phyloP scores from a whole-genome alignment of 2,888 invertebrate species.

The Scotopteryx bipunctaria region DNA sequence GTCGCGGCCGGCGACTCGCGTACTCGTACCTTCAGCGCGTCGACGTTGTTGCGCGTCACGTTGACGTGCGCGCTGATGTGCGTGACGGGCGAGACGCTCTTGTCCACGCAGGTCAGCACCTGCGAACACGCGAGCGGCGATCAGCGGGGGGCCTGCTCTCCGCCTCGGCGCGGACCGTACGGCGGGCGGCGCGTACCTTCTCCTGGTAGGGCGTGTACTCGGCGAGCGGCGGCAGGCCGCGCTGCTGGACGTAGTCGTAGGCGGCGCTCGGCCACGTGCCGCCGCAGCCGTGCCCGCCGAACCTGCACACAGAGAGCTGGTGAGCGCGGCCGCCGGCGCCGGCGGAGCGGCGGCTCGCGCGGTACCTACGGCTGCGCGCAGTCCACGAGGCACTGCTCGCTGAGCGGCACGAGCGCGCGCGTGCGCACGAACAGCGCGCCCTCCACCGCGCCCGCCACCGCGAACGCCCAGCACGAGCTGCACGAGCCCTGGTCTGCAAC shows the following conservation, averaged over 20 bases:
- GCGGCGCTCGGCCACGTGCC: slow-evolving; percentile 69
- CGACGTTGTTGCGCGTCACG: slow-evolving; percentile 60
- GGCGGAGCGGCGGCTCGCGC: neutral
- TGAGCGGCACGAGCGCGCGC: slow-evolving; percentile 61
- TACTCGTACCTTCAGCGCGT: slow-evolving; percentile 67
- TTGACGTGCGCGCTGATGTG: slow-evolving; percentile 66
- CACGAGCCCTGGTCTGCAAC: slow-evolving; percentile 62
- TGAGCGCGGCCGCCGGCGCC: neutral
- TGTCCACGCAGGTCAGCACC: slow-evolving; percentile 54
- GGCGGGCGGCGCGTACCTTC: neutral
- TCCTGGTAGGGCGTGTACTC: slow-evolving; percentile 59
- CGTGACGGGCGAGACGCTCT: slow-evolving; percentile 55
- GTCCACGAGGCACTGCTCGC: slow-evolving; percentile 70
- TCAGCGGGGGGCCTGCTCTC: neutral
- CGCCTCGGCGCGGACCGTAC: neutral
- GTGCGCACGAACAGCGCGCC: slow-evolving; percentile 67
- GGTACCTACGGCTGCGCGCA: slow-evolving; percentile 58
- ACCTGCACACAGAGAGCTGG: slow-evolving; percentile 41
- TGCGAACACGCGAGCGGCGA: slow-evolving; percentile 26
- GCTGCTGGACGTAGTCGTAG: slow-evolving; percentile 60
- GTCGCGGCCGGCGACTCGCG: neutral
- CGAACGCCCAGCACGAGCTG: slow-evolving; percentile 74
- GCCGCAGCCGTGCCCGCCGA: slow-evolving; percentile 61
- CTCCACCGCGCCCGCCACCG: slow-evolving; percentile 71
- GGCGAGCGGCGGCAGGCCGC: slow-evolving; percentile 58